These are phyloP conservation scores for Antennarius maculatus DNA, from an alignment of 2,797 vertebrate species.

Conservation along the genomic window DNA sequence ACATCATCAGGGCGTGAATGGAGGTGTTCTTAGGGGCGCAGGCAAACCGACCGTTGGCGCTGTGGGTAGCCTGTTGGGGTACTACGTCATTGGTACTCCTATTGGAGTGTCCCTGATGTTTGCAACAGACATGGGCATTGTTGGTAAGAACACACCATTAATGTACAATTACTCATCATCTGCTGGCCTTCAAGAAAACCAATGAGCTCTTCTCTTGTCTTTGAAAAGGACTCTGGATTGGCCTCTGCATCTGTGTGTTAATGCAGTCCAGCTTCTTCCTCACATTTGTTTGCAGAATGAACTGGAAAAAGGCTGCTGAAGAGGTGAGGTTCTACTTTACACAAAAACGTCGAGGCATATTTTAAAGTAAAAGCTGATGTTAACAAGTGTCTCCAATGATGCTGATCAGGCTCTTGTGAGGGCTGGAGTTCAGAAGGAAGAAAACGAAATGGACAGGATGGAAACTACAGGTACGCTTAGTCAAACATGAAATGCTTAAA, in stretches of 20 bases:
- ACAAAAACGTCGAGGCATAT: neutral
- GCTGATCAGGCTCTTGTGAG: conserved; percentile 70
- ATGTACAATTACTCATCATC: neutral
- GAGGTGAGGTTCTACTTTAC: conserved; percentile 77
- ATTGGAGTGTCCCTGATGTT: conserved; percentile 91
- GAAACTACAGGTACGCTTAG: conserved; percentile 48
- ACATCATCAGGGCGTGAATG: conserved; percentile 72
- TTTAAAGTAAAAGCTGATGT: neutral
- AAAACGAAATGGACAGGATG: conserved; percentile 30
- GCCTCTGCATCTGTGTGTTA: conserved; percentile 82
- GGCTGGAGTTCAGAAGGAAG: conserved; percentile 67
- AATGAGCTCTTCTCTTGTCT: neutral
- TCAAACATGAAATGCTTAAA: neutral
- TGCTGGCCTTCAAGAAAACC: neutral
- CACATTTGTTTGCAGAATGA: conserved; percentile 76
- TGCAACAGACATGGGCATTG: conserved; percentile 82
- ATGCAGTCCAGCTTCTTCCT: conserved; percentile 84
- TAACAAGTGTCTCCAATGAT: neutral
- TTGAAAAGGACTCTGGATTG: conserved; percentile 87
- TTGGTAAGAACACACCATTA: conserved; percentile 75
- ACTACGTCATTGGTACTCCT: conserved; percentile 88
- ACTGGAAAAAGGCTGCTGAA: conserved; percentile 87
- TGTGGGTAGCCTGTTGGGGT: conserved; percentile 86
- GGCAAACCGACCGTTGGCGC: conserved; percentile 90
- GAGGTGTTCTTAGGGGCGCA: conserved; percentile 87